phyloP scores from a whole-genome alignment of 2,113 vertebrate genomes.

The Phasianus colchicus region DNA sequence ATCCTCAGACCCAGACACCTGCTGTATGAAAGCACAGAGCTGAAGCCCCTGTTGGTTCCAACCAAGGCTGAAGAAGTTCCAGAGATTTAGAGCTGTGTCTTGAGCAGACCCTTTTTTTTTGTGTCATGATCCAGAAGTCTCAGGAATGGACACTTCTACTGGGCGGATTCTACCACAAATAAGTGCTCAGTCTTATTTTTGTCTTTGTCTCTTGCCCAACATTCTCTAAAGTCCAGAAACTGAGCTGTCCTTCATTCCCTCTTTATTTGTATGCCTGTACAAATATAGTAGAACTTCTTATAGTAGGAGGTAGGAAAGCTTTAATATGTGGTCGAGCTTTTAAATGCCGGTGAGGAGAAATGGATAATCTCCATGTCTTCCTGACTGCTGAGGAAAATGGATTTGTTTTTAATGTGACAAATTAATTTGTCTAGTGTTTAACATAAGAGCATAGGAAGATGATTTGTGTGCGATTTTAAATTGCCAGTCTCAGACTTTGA shows the following conservation, averaged over 20 bases:
- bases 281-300: not conserved
- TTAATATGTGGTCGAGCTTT: not conserved
- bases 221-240: not conserved
- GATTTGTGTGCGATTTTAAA: not conserved
- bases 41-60: not conserved
- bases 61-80: not conserved
- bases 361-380: not conserved
- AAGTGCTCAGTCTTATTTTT: not conserved
- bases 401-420: not conserved
- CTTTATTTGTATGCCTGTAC: not conserved
- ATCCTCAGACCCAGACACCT: not conserved
- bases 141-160: not conserved
- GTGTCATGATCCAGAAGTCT: not conserved
- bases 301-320: not conserved
- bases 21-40: not conserved
- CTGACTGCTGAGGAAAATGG: not conserved
- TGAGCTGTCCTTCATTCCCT: not conserved
- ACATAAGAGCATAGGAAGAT: not conserved
- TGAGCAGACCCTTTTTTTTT: not conserved
- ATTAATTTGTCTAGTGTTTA: not conserved
- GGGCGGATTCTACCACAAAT: not conserved
- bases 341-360: not conserved
- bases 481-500: not conserved
- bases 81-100: not conserved
- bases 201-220: rapidly evolving